Base-by-base conservation (phyloP, 2,888 invertebrate species). In the Agrypnus murinus region DNA sequence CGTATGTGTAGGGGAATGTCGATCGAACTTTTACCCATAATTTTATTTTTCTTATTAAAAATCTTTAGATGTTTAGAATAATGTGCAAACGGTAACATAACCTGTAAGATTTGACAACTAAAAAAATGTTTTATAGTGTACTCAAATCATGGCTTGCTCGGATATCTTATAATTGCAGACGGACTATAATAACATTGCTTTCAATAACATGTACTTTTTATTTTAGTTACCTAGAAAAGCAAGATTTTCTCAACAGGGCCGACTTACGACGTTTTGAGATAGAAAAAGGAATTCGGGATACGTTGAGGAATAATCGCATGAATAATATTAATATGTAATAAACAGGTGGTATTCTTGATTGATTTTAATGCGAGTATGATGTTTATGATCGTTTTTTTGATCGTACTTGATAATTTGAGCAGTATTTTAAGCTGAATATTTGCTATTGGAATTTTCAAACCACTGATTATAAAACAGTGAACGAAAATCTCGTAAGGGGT, bases 221-320 rank as follows among this genome's bases (percentile, higher is more conserved):
- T 62, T 88, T 10, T 82, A 93, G 95, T 10, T 98, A 92, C 84
- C 88, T 98, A 82, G 98, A 98, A 65, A 91, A 93, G 58, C 94
- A 95, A 86, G 96, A 96, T 81, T 99, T 99, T 84, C 86, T 99
- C 65, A 91, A 95, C 80, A 89, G 97, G 72, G 92, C 97, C 0
- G 99, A 99, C 86, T 81, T 93, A 57, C 89, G 96, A 46, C 94
- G 96, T 82, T 98, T 97, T 86, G 97, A 98, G 88, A 92, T 95
- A 48, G 98, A 98, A 83, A 93, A 94, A 78, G 90, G 91, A 78
- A 81, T 97, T 79, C 88, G 98, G 74, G 88, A 87, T 31, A 88
- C 88, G 65, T 89, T 93, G 75, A 90, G 91, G 79, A 92, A 89
- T 78, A 89, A 90, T 85, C 88, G 87, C 79, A 84, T 84, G 78